Evolutionary conservation across 64 coral and sea anemone genomes (phyloP).

Genomic region (Actinia tenebrosa): DNA sequence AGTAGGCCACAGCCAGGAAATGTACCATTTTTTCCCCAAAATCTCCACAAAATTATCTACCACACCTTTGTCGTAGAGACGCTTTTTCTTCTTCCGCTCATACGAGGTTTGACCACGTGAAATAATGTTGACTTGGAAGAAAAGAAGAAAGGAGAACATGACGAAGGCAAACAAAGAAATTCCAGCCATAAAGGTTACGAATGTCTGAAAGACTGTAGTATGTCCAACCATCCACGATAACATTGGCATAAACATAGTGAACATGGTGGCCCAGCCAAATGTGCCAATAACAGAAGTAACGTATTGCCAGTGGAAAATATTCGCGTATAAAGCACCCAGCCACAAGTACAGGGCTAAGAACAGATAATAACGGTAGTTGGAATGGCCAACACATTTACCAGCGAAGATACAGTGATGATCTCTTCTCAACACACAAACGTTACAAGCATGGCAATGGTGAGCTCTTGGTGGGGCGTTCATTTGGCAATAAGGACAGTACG

Average conservation of each 20-base stretch:
- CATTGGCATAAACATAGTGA: slow-evolving; percentile 75
- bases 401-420: slow-evolving; percentile 98
- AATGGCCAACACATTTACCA: slow-evolving; percentile 82
- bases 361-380: slow-evolving; percentile 94
- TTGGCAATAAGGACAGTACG: slow-evolving; percentile 93
- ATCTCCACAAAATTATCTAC: slow-evolving; percentile 66
- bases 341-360: slow-evolving; percentile 80
- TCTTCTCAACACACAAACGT: slow-evolving; percentile 82
- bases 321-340: slow-evolving; percentile 92
- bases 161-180: slow-evolving; percentile 70
- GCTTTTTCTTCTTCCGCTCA: slow-evolving; percentile 75
- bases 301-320: slow-evolving; percentile 80
- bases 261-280: slow-evolving; percentile 59
- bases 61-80: slow-evolving; percentile 81
- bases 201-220: slow-evolving; percentile 65
- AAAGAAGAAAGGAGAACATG: slow-evolving; percentile 67
- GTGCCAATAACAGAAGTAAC: slow-evolving; percentile 59
- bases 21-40: slow-evolving; percentile 73
- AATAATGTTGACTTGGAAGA: slow-evolving; percentile 80
- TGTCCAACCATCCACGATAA: slow-evolving; percentile 71
- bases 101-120: slow-evolving; percentile 87
- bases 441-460: slow-evolving; percentile 82
- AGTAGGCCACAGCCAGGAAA: slow-evolving; percentile 75
- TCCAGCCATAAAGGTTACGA: slow-evolving; percentile 75
- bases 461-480: slow-evolving; percentile 82